Base-by-base conservation (phyloP, 2,888 invertebrate species). In the Oithona nana region DNA sequence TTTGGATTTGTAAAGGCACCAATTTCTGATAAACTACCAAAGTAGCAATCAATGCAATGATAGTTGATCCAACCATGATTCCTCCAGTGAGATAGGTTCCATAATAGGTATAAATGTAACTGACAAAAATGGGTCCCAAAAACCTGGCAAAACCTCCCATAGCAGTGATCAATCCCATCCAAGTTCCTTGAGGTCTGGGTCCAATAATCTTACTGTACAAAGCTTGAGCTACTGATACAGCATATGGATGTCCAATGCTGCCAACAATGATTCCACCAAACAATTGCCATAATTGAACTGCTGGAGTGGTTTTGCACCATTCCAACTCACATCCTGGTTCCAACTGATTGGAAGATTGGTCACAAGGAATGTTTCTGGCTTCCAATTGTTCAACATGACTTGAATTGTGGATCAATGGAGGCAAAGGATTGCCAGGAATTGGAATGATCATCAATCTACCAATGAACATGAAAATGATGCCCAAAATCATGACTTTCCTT, bases 131-230 rank as follows among this genome's bases (percentile, higher is more conserved):
- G 0, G 89, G 88, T 6, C 89, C 88, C 73, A 88, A 75, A 29
- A 87, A 85, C 66, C 88, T 79, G 1, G 88, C 85, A 63, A 84
- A 74, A 72, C 88, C 88, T 1, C 88, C 88, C 1, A 86, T 82
- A 57, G 86, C 86, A 1, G 88, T 87, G 78, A 89, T 81, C 67
- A 86, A 73, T 62, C 88, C 88, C 86, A 86, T 86, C 88, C 88
- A 89, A n/a, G 87, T 81, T 62, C 88, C 83, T 77, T 87, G 87
- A 1, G 88, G 88, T 66, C 86, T 75, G 0, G 88, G 84, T 0
- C 88, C 88, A 60, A 88, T 76, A 66, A 88, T 80, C 75, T 89
- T 88, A n/a, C 87, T 88, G 73, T 87, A 88, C 66, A 88, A 83
- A 6, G 88, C 86, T 73, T 88, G 88, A 66, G 86, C 85, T 63